Percentiles rank a stretch among this genome's conserved stretches.
Evolutionary conservation across 2,888 invertebrate genomes (phyloP).

Genomic region (Xanthostigma xanthostigma): DNA sequence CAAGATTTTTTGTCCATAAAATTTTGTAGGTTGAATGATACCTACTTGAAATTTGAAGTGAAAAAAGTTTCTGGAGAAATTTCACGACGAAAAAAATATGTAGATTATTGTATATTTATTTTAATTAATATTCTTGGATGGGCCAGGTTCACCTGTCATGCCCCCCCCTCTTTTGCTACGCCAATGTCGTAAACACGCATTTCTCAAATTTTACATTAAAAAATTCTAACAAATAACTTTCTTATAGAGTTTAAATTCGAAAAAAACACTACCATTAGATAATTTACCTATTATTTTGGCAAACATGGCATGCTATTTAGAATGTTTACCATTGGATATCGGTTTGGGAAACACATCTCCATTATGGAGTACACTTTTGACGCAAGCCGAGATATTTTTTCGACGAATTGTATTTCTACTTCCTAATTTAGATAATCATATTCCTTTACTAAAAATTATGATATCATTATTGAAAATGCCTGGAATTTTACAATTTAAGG

Average conservation of each 20-base stretch:
- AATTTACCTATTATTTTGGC: conserved; percentile 64
- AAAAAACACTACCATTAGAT: conserved; percentile 56
- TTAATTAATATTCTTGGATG: too few relatives aligned
- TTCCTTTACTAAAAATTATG: conserved; percentile 60
- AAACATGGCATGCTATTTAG: conserved; percentile 88
- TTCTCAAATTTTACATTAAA: neutral
- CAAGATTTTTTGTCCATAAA: too few relatives aligned
- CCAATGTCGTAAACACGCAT: too few relatives aligned
- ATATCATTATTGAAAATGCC: conserved; percentile 71
- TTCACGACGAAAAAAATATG: too few relatives aligned
- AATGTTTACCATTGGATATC: conserved; percentile 75
- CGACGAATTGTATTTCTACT: conserved; percentile 58
- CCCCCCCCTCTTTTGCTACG: too few relatives aligned
- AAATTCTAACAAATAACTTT: conserved; percentile 6
- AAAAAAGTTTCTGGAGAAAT: too few relatives aligned
- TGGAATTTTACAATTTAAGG: conserved; percentile 66
- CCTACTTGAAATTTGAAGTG: too few relatives aligned
- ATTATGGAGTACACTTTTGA: conserved; percentile 67
- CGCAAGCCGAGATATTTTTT: conserved; percentile 76
- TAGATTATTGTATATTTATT: too few relatives aligned
- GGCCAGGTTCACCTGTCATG: too few relatives aligned
- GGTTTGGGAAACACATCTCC: conserved; percentile 49
- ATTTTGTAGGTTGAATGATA: too few relatives aligned
- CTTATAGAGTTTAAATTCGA: conserved; percentile 53
- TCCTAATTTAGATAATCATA: conserved; percentile 52